A percentile compares a stretch with the other conserved stretches of the same genome.
phyloP scores from a whole-genome alignment of 2,113 vertebrate species.

The Guaruba guarouba region DNA sequence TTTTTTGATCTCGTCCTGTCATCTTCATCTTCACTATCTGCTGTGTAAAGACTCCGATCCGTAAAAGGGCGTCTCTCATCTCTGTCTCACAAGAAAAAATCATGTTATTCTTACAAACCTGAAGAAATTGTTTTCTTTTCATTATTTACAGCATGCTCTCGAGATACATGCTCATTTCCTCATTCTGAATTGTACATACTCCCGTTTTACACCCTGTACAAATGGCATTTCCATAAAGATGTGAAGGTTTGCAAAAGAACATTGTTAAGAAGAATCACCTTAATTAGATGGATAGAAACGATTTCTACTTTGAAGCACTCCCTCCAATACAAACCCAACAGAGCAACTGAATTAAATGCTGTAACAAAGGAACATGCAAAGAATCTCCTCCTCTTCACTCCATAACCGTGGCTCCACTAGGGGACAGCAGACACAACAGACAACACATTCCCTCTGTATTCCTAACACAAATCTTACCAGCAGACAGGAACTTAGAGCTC shows the following conservation, averaged over 20 bases:
- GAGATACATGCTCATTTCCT: not conserved
- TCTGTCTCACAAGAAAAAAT: slow-evolving; percentile 58
- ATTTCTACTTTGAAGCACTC: not conserved
- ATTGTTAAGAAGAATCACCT: not conserved
- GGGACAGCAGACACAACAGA: slow-evolving; percentile 49
- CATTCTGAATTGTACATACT: not conserved
- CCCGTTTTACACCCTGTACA: not conserved
- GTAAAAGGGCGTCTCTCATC: slow-evolving; percentile 74
- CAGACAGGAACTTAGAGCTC: not conserved
- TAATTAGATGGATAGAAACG: not conserved
- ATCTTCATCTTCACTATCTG: slow-evolving; percentile 80
- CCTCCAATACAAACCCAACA: not conserved
- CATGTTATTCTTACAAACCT: not conserved
- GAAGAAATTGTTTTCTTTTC: not conserved
- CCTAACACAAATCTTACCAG: not conserved
- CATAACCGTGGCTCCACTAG: not conserved
- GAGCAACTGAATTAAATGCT: not conserved
- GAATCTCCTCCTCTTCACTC: not conserved
- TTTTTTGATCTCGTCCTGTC: slow-evolving; percentile 71
- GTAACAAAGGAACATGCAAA: not conserved
- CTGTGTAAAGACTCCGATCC: slow-evolving; percentile 76
- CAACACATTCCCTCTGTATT: not conserved
- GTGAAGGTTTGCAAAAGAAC: not conserved
- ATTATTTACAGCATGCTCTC: not conserved
- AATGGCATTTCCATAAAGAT: not conserved